Percentiles rank a stretch among this genome's conserved stretches.
phyloP scores from a whole-genome alignment of 2,113 vertebrate genomes.

The Ariopsis seemanni region DNA sequence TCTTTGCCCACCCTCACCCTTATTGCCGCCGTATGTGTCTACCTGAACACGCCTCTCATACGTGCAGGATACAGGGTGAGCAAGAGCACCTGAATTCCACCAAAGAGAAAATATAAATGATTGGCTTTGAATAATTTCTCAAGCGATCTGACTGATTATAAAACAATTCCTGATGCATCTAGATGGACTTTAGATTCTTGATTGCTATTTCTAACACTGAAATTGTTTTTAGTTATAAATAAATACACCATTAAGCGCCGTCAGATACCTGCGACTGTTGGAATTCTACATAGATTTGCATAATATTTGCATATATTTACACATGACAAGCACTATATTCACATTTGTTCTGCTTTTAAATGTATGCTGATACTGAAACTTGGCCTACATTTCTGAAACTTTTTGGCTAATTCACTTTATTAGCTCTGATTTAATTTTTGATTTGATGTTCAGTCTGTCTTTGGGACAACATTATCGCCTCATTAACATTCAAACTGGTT shows the following conservation, averaged over 20 bases:
- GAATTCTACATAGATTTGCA: not conserved
- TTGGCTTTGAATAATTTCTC: not conserved
- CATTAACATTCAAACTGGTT: not conserved
- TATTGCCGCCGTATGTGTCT: not conserved
- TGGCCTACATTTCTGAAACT: not conserved
- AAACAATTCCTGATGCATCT: not conserved
- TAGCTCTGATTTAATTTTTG: not conserved
- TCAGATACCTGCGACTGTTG: not conserved
- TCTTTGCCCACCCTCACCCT: not conserved
- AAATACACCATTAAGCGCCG: not conserved
- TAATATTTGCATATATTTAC: not conserved
- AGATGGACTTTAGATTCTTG: not conserved
- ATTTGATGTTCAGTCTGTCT: not conserved
- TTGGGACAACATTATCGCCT: not conserved
- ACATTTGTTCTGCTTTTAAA: not conserved
- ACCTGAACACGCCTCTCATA: not conserved
- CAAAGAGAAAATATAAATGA: not conserved
- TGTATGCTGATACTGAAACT: not conserved
- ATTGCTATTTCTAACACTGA: not conserved
- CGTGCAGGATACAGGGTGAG: not conserved
- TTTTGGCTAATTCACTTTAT: not conserved
- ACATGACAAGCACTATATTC: not conserved
- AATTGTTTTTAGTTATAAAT: not conserved
- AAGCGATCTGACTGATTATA: not conserved
- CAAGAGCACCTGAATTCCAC: not conserved